Evolutionary conservation across 1,140 invertebrate genomes (phyloP), one percentile per base, ranked within the genome.

Genomic region (Psilanteris sp.): DNA sequence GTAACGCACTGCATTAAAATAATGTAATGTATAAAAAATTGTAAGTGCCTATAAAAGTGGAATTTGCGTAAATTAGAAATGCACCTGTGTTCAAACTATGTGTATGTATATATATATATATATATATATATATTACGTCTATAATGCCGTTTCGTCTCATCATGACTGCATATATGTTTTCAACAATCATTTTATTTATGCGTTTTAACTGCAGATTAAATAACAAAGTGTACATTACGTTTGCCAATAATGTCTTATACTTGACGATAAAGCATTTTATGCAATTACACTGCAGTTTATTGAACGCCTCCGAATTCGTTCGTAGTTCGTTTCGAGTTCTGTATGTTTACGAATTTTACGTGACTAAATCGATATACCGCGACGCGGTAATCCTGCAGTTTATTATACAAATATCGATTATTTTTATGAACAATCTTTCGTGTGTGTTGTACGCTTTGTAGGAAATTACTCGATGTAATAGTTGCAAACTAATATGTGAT

Each of bases 351-450:
- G 59, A 41, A 64, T 50, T 50, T 50, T 29, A 13, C 4, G 32
- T 18, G 10, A 7, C 22, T 14, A 39, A 34, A 26, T 62, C 39
- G 41, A n/a, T n/a, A 22, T 62, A 18, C 13, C 9, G 1, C 16
- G 26, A 6, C 4, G 43, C 34, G 32, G 48, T 64, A 64, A 64
- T 50, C 43, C 50, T 31, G 7, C 8, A 6, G 9, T 50, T 64
- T 50, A 50, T 64, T 41, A 16, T 44, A 50, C 44, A 31, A 50
- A 50, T 39, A 50, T 64, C 27, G 59, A 64, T 64, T 50, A 43
- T 29, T 48, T 32, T 27, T 43, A 8, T 14, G 27, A 22, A 11
- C 27, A 55, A 61, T 20, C 46, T 61, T 46, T 36, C 27, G 11
- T 37, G 27, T 22, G n/a, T n/a, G 10, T 46, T 43, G 9, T 3